These are phyloP conservation scores for Acipenser transmontanus DNA, from an alignment of 2,797 vertebrate genomes.

Conservation along the genomic window DNA sequence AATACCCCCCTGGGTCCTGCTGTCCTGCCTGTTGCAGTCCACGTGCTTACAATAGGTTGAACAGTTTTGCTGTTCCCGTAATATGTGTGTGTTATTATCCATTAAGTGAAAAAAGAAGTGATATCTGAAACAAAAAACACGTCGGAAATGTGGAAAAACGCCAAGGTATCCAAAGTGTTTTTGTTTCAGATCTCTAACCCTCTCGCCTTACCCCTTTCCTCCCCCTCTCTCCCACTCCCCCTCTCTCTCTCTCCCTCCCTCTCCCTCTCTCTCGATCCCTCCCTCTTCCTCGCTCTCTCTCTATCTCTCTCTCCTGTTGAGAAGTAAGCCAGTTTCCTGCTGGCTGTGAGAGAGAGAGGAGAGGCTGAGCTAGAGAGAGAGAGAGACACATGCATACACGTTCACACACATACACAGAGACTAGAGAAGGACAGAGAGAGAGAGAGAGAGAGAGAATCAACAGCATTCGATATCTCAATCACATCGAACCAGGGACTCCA, in stretches of 20 bases:
- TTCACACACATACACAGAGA: slow-evolving; percentile 12
- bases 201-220: not conserved
- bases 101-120: too few species aligned
- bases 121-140: too few species aligned
- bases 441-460: slow-evolving; percentile 13
- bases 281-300: too few species aligned
- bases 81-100: too few species aligned
- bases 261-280: slow-evolving; percentile 27
- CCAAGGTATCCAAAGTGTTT: too few species aligned
- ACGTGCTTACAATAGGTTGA: too few species aligned
- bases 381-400: not conserved
- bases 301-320: too few species aligned
- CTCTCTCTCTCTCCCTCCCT: slow-evolving; percentile 42
- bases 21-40: too few species aligned
- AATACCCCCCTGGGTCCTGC: too few species aligned
- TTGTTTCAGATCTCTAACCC: too few species aligned
- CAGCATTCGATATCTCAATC: not conserved
- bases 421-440: slow-evolving; percentile 19
- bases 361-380: slow-evolving; percentile 3
- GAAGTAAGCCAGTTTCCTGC: slow-evolving; percentile 26
- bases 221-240: slow-evolving; percentile 45
- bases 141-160: too few species aligned
- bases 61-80: too few species aligned
- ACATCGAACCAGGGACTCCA: not conserved
- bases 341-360: slow-evolving; percentile 38